phyloP scores from a whole-genome alignment of 1,140 invertebrate genomes.

The Lasioglossum albipes region DNA sequence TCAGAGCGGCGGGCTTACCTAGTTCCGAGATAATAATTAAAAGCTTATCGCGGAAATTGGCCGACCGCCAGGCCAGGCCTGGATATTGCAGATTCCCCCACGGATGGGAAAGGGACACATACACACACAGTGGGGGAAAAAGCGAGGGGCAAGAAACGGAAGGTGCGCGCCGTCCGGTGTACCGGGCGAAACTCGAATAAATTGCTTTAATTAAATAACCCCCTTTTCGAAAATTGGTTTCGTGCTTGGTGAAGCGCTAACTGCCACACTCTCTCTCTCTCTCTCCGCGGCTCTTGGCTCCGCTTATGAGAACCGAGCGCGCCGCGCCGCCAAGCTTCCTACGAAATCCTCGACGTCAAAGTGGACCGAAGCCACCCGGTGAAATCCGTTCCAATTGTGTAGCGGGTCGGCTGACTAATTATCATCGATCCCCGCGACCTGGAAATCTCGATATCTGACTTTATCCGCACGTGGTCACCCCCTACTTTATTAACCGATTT shows the following conservation, averaged over 20 bases:
- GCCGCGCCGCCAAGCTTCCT: background rate
- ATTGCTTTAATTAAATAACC: slow-evolving; percentile 67
- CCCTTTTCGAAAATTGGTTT: slow-evolving; percentile 65
- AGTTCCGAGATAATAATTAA: slow-evolving; percentile 65
- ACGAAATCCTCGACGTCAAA: background rate
- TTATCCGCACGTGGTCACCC: too few species aligned
- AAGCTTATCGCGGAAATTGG: slow-evolving; percentile 65
- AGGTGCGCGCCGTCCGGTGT: slow-evolving; percentile 34
- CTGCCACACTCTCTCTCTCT: slow-evolving; percentile 47
- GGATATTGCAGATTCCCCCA: slow-evolving; percentile 57
- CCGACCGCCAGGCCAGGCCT: slow-evolving; percentile 43
- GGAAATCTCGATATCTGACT: too few species aligned
- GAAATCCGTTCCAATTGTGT: background rate
- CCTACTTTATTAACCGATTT: too few species aligned
- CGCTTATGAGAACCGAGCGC: slow-evolving; percentile 30
- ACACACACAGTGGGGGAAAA: slow-evolving; percentile 5
- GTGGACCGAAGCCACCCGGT: background rate
- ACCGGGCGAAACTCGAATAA: slow-evolving; percentile 54
- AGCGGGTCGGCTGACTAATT: background rate
- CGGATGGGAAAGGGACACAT: background rate
- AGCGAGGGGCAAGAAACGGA: slow-evolving; percentile 42
- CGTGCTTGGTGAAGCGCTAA: slow-evolving; percentile 65
- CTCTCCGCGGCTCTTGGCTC: slow-evolving; percentile 21
- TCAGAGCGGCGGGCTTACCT: slow-evolving; percentile 23
- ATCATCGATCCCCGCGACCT: background rate